Conservation (phyloP, 2,888 invertebrate genomes). For the Volucella zonaria region DNA sequence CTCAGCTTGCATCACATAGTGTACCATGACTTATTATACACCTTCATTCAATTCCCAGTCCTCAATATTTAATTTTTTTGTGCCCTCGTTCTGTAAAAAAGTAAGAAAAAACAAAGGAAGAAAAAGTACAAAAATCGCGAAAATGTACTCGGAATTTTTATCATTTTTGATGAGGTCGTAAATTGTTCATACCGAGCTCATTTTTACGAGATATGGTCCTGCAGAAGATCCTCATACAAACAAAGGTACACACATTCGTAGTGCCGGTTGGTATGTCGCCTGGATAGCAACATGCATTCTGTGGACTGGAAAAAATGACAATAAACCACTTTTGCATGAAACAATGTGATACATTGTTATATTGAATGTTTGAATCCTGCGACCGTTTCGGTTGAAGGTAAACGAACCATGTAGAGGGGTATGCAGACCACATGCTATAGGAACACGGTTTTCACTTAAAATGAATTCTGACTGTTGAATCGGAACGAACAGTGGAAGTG, state of each 20-base stretch:
- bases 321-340: constrained; percentile 54
- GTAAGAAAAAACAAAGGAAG: constrained; percentile 10
- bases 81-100: not conserved
- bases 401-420: constrained; percentile 11
- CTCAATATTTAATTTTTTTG: constrained; percentile 18
- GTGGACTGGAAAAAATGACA: constrained; percentile 13
- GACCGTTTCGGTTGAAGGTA: not conserved
- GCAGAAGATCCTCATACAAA: not conserved
- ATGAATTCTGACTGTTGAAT: constrained; percentile 43
- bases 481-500: not conserved
- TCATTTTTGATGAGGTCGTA: constrained; percentile 65
- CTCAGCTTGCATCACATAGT: constrained; percentile 12
- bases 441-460: constrained; percentile 36
- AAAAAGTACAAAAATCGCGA: not conserved
- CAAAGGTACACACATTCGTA: not conserved
- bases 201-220: constrained; percentile 45
- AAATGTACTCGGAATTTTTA: constrained; percentile 45
- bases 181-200: constrained; percentile 44
- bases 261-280: not conserved
- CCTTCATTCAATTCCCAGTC: not conserved
- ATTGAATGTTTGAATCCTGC: constrained; percentile 4
- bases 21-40: constrained; percentile 2
- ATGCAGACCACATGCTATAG: constrained; percentile 42
- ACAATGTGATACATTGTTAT: constrained; percentile 52
- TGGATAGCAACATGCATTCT: constrained; percentile 29